phyloP scores from a whole-genome alignment of 2,113 vertebrate genomes.

The Rhea americana region DNA sequence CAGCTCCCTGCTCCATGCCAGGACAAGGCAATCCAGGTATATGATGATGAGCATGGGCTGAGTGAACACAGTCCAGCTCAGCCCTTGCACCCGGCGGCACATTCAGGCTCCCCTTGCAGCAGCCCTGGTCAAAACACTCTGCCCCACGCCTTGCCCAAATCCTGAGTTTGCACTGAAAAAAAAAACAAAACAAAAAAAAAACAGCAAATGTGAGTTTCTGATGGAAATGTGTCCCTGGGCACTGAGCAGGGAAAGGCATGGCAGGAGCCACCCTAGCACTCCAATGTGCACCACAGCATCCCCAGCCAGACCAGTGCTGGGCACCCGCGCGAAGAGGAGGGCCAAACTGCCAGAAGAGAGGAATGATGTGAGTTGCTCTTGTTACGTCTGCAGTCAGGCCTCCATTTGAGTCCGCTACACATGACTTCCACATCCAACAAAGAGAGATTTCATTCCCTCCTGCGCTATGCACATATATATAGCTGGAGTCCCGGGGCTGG shows the following conservation, averaged over 20 bases:
- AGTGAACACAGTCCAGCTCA: not conserved
- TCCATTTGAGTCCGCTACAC: not conserved
- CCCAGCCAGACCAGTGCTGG: too few relatives aligned
- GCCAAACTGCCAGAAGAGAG: not conserved
- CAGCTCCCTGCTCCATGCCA: not conserved
- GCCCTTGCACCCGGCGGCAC: not conserved
- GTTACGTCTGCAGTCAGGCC: not conserved
- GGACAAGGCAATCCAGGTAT: accelerated
- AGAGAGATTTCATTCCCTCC: not conserved
- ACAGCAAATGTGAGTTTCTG: not conserved
- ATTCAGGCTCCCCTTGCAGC: not conserved
- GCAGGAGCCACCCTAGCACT: too few relatives aligned
- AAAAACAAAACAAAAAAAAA: too few relatives aligned
- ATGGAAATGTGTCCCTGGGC: not conserved
- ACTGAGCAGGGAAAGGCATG: not conserved
- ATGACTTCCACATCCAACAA: not conserved
- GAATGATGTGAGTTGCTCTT: too few relatives aligned
- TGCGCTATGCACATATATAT: not conserved
- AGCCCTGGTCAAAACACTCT: not conserved
- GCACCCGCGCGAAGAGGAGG: not conserved
- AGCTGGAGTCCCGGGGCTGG: not conserved
- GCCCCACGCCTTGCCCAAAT: too few relatives aligned
- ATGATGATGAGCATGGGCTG: accelerated
- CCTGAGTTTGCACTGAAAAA: not conserved
- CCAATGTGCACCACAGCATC: too few relatives aligned